Percentiles rank a stretch among this genome's conserved stretches.
Conservation (phyloP, 2,113 vertebrate genomes). For the Macroglossus sobrinus region DNA sequence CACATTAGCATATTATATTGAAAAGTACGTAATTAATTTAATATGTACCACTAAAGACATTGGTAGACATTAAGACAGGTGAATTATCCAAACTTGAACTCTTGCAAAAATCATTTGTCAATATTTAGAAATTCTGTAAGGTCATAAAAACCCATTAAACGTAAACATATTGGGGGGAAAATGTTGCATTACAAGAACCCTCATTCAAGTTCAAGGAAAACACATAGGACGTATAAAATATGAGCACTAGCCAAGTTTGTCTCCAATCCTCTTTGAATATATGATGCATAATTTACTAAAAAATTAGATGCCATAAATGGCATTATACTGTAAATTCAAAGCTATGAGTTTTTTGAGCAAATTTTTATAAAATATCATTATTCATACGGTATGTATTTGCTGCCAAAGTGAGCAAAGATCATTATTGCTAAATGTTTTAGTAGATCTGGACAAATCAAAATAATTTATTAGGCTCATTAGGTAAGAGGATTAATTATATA, state of each 20-base stretch:
- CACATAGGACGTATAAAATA: background rate
- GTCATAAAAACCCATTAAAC: background rate
- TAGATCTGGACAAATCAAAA: constrained; percentile 21
- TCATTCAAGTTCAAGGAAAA: background rate
- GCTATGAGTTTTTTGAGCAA: background rate
- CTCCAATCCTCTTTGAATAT: background rate
- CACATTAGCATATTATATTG: background rate
- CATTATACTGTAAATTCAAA: constrained; percentile 5
- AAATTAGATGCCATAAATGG: background rate
- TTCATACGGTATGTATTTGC: background rate
- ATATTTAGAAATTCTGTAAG: background rate
- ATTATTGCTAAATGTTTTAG: background rate
- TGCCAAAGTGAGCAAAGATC: background rate
- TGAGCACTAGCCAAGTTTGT: background rate
- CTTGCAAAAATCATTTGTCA: background rate
- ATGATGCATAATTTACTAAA: background rate
- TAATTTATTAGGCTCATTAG: constrained; percentile 24
- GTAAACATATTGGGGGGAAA: background rate
- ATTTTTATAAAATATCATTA: background rate
- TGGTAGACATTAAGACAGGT: background rate
- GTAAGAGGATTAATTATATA: constrained; percentile 1
- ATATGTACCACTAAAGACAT: background rate
- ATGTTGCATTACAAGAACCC: background rate
- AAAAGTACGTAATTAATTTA: background rate
- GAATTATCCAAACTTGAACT: background rate